Evolutionary conservation across 53 echinoderm and acorn worm genomes (phyloP), one percentile per base, ranked within the genome.

Genomic region (Holothuria leucospilota): DNA sequence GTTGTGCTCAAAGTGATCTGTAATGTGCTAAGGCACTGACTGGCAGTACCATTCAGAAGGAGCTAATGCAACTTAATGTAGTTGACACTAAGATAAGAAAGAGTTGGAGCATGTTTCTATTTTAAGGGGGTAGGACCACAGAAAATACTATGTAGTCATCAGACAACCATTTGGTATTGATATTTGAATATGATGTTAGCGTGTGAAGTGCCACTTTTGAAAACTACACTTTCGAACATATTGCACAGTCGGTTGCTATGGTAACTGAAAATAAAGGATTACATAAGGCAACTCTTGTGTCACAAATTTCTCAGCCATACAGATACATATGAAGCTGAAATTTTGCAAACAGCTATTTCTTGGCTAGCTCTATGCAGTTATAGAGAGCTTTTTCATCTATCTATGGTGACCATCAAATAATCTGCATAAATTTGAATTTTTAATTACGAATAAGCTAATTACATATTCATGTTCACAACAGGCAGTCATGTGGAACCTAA

Each of bases 111-210:
- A n/a, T n/a, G n/a, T n/a, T n/a, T n/a, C n/a, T n/a, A n/a, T n/a
- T n/a, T 71, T 39, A 28, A 69, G 69, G 71, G 71, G 71, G 71
- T 39, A 71, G 71, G 40, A 3, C 40, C 23, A 71, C 71, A 71
- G 39, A 71, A 71, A 71, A 71, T 71, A 16, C 39, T 34, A 34
- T 34, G 1, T 34, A 34, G 3, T 34, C 34, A 34, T 34, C 34
- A 34, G 34, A 34, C 42, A 71, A 41, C 42, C n/a, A 20, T 34
- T 6, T 21, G 8, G 40, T 46, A 38, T 34, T 16, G 21, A 39
- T 14, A 39, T 71, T 16, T 71, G 38, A 41, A 39, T 34, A 10
- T 13, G 3, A 71, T 34, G 38, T 21, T 71, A 39, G 27, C 28
- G 30, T 28, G 16, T 29, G 8, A 11, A 16, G 20, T 69, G 39